Conservation (phyloP, 2,113 vertebrate species). For the Azemiops feae region DNA sequence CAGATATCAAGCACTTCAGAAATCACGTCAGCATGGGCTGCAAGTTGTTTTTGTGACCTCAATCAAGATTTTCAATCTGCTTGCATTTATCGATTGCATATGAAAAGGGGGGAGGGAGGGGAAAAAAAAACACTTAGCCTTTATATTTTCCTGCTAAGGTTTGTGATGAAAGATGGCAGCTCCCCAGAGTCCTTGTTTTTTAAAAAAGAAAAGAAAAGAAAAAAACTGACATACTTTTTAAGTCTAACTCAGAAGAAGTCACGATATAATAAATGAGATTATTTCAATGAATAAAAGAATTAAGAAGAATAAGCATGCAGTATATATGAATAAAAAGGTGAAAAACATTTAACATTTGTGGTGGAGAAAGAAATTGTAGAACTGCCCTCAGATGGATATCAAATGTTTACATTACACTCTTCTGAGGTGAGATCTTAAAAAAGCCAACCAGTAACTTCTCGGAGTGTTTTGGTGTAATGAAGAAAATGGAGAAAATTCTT, state of each 20-base stretch:
- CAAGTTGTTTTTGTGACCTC: not conserved
- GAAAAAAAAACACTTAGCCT: not conserved
- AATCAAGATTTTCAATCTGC: not conserved
- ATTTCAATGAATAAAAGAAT: slow-evolving; percentile 49
- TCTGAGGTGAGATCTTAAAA: not conserved
- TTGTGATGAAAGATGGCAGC: slow-evolving; percentile 63
- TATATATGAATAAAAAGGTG: slow-evolving; percentile 20
- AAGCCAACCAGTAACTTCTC: not conserved
- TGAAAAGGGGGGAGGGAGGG: not conserved
- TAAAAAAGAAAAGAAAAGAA: not conserved
- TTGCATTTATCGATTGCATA: slow-evolving; percentile 8
- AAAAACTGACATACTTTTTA: slow-evolving; percentile 46
- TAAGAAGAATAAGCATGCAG: slow-evolving; percentile 36
- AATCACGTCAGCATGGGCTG: not conserved
- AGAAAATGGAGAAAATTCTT: not conserved
- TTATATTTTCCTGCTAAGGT: slow-evolving; percentile 46
- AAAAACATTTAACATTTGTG: not conserved
- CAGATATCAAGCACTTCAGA: not conserved
- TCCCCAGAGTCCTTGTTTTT: slow-evolving; percentile 51
- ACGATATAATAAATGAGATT: slow-evolving; percentile 7
- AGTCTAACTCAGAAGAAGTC: slow-evolving; percentile 54
- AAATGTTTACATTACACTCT: not conserved
- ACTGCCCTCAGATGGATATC: not conserved
- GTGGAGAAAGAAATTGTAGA: not conserved
- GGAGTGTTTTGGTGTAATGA: not conserved